These are phyloP conservation scores for Eulemur mongoz DNA, from an alignment of 2,797 vertebrate species.

Conservation along the genomic window DNA sequence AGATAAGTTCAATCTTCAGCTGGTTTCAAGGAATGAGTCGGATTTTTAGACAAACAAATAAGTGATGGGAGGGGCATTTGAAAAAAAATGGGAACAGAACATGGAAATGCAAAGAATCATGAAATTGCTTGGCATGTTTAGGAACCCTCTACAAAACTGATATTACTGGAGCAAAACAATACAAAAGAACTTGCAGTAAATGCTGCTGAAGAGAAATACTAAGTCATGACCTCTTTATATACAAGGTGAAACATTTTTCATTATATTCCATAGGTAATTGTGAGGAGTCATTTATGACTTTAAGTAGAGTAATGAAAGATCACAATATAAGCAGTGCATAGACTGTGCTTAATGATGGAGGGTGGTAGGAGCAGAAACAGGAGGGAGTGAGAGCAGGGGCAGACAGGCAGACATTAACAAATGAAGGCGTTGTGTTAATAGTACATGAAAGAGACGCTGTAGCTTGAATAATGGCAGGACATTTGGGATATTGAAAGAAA, in stretches of 20 bases:
- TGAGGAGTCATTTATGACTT: neutral
- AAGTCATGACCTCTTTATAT: neutral
- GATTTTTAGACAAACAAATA: neutral
- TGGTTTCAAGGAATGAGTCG: neutral
- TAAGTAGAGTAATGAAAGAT: neutral
- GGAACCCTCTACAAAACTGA: neutral
- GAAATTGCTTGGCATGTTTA: neutral
- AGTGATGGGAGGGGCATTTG: neutral
- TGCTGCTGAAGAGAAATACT: neutral
- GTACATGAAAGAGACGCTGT: neutral
- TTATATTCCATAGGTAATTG: neutral
- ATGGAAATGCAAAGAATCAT: neutral
- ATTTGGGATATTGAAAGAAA: neutral
- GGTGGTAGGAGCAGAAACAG: neutral
- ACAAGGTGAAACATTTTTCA: neutral
- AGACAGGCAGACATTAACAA: neutral
- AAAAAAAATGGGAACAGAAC: neutral
- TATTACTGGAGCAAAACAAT: neutral
- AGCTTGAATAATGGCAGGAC: neutral
- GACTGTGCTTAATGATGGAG: neutral
- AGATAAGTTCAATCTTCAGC: neutral
- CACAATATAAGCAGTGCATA: neutral
- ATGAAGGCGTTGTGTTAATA: neutral
- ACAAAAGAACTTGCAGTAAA: neutral
- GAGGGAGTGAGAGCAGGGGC: neutral